Base-by-base conservation (phyloP, 2,888 invertebrate genomes). In the Eupithecia abbreviata region DNA sequence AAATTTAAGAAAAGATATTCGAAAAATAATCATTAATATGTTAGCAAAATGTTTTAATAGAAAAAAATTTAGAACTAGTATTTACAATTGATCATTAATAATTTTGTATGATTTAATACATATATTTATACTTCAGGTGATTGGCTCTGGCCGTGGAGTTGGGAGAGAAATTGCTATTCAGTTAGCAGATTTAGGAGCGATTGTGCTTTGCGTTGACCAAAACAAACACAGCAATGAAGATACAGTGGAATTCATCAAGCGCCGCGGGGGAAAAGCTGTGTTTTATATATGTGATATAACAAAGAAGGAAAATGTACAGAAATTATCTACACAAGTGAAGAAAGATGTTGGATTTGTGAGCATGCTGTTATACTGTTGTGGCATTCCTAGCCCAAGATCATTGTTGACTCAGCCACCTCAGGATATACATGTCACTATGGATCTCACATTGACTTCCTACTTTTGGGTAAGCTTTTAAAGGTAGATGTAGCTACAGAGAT, bases 101-200 rank as follows among this genome's bases (percentile, higher is more conserved):
- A 42, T 65, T 65, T 65, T 65, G 3, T 12, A 18, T 65, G 3
- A 42, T 3, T 13, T 41, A 2, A 42, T 65, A 13, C 3, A 65
- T 30, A 7, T 66, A 66, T 41, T 15, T n/a, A 45, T 45, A 9
- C 45, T 90, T 69, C 84, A 96, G 96, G 93, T 97, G 13, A 96
- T 97, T 74, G 97, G 97, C n/a, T 95, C 97, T 66, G 97, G 97
- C 67, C 92, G 96, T 83, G 97, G 97, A 18, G 94, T 97, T 6
- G 97, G 97, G 0, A 93, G 95, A 76, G 96, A 96, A 85, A 89
- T 97, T 79, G 96, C 96, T 0, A 89, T 96, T 77, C 96, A 96
- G 84, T 87, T 97, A 75, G 95, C 96, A 2, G 90, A 91, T 13
- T 88, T 96, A 43, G 96, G 96, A 66, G 96, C 96, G 2, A 93